Percentiles rank a stretch among this genome's conserved stretches.
Evolutionary conservation across 2,113 vertebrate genomes (phyloP).

Genomic region (Plecotus auritus): DNA sequence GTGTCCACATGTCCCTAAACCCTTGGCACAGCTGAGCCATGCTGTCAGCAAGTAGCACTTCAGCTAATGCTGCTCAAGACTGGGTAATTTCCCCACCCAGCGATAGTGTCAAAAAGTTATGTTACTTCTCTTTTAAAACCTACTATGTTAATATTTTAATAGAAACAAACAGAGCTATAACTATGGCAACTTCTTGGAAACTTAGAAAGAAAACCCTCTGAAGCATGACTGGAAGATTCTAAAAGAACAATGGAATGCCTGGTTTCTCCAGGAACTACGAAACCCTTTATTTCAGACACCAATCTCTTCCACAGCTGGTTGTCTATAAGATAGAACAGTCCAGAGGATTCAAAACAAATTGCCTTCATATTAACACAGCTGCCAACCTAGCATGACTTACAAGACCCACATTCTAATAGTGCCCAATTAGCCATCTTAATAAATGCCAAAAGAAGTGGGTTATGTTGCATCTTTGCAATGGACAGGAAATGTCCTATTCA

Average conservation of each 20-base stretch:
- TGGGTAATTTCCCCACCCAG: neutral
- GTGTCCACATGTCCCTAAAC: neutral
- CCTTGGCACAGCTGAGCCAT: neutral
- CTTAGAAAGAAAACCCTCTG: neutral
- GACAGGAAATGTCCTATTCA: neutral
- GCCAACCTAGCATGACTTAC: neutral
- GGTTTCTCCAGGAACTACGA: neutral
- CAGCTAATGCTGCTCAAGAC: neutral
- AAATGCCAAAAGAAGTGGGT: neutral
- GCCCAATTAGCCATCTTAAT: neutral
- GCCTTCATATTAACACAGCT: neutral
- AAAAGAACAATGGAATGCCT: neutral
- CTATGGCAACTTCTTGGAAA: conserved; percentile 12
- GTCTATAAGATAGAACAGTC: neutral
- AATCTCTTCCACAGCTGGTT: neutral
- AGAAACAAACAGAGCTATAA: neutral
- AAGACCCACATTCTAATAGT: neutral
- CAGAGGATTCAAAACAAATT: neutral
- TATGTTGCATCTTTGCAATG: neutral
- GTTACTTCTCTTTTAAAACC: conserved; percentile 18
- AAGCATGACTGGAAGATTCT: neutral
- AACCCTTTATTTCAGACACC: neutral
- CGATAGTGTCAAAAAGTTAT: neutral
- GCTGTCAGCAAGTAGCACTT: neutral
- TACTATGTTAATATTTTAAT: neutral